These are phyloP conservation scores for Lutjanus campechanus DNA, from an alignment of 2,797 vertebrate genomes.

Conservation along the genomic window DNA sequence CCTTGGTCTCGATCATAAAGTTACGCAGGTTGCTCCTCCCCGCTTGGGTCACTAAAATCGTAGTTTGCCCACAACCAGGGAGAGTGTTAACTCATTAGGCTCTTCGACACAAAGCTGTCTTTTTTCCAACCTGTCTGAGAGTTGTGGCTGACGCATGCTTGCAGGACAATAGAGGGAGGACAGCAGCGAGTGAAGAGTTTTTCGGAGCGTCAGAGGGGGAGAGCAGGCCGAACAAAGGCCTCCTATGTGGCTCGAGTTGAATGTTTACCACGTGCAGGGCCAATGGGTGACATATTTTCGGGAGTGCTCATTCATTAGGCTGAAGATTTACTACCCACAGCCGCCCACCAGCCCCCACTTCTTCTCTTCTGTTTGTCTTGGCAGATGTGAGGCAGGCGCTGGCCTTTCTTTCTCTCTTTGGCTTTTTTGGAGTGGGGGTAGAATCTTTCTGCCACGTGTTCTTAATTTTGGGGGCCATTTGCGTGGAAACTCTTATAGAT, in stretches of 20 bases:
- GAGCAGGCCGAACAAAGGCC: slow-evolving; percentile 65
- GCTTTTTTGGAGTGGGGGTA: slow-evolving; percentile 66
- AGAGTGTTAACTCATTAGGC: slow-evolving; percentile 43
- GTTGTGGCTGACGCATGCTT: slow-evolving; percentile 35
- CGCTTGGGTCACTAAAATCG: slow-evolving; percentile 12
- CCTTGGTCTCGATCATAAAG: slow-evolving; percentile 17
- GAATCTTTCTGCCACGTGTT: slow-evolving; percentile 74
- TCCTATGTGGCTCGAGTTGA: slow-evolving; percentile 70
- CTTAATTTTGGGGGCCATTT: slow-evolving; percentile 81
- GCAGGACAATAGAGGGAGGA: slow-evolving; percentile 61
- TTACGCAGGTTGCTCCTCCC: slow-evolving; percentile 42
- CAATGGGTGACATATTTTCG: slow-evolving; percentile 83
- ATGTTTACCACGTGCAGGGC: slow-evolving; percentile 78
- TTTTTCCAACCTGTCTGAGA: slow-evolving; percentile 26
- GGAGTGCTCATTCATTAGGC: slow-evolving; percentile 82
- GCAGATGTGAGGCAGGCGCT: slow-evolving; percentile 87
- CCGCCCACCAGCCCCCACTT: slow-evolving; percentile 52
- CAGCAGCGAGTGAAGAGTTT: slow-evolving; percentile 44
- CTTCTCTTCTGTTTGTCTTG: slow-evolving; percentile 83
- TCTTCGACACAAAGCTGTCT: slow-evolving; percentile 7
- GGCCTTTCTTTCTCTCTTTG: slow-evolving; percentile 64
- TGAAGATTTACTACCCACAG: slow-evolving; percentile 82
- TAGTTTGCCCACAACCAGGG: slow-evolving; percentile 23
- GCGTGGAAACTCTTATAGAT: slow-evolving; percentile 78
- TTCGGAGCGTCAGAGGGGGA: slow-evolving; percentile 24